Evolutionary conservation across 2,113 vertebrate species (phyloP), one percentile per base, ranked within the genome.

Genomic region (Lonchura striata): DNA sequence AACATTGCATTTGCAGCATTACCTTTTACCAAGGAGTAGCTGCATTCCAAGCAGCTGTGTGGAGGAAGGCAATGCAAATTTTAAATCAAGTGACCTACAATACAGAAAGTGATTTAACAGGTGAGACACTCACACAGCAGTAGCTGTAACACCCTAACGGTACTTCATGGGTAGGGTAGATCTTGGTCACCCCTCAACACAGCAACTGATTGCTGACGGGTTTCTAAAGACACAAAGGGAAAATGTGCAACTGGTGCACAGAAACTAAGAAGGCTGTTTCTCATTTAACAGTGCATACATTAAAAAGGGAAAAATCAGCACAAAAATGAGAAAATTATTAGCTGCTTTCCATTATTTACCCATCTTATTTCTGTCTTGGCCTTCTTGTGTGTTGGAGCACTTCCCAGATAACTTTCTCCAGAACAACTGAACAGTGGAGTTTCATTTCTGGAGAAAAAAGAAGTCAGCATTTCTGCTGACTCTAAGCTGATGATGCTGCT

Each of bases 361-460:
- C 22, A 59, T 49, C 44, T 59, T 53, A 46, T 15, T 79, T 79
- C 54, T 92, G 0, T 71, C 33, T 60, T 70, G 33, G 44, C 35
- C 30, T 49, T 80, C 60, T 18, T 30, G 27, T 3, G 1, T 85
- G 50, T 16, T 87, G 53, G 54, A 75, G 19, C 21, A 66, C 46
- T 92, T 95, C 81, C 30, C 7, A 70, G 25, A 13, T 41, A 24
- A 20, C 28, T 79, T 95, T 85, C 70, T 92, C 50, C 70, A 88
- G 74, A 95, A 91, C 19, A 0, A 4, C 50, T 65, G 47, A 65
- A 59, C 10, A 54, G 33, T 70, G 15, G 11, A 76, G 82, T 91
- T 88, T 79, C 82, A 92, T 47, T 95, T 95, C 90, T 90, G 64
- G 54, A 93, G 90, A 94, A 94, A 72, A 80, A 75, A 78, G 53